phyloP scores from a whole-genome alignment of 64 coral and sea anemone species.

The Stichodactyla helianthus region DNA sequence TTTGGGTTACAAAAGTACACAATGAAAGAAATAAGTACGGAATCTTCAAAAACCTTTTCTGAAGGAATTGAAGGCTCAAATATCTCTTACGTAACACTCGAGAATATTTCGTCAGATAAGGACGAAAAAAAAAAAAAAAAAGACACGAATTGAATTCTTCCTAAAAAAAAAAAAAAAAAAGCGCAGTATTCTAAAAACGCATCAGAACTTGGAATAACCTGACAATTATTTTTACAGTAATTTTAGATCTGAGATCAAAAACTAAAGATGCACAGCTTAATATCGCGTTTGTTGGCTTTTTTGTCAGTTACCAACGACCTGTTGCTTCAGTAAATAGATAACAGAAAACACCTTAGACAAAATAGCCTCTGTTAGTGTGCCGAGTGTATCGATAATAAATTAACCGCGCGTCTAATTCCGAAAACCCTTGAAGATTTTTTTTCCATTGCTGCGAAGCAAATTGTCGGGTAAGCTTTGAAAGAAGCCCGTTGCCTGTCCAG shows the following conservation, averaged over 20 bases:
- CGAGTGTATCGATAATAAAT: background rate
- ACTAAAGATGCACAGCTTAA: background rate
- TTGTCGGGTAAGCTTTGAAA: background rate
- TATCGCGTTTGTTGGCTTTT: background rate
- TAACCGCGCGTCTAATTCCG: background rate
- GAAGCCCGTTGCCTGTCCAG: background rate
- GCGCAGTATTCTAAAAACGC: no score
- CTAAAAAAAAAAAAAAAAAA: no score
- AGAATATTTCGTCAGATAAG: background rate
- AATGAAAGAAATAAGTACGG: background rate
- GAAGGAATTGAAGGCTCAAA: background rate
- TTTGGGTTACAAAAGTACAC: background rate
- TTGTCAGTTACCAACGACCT: background rate
- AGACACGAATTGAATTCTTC: background rate
- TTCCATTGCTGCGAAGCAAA: background rate
- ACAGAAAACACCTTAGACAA: background rate
- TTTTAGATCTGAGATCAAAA: background rate
- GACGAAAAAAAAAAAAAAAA: background rate
- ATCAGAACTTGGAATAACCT: no score
- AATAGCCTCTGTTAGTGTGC: background rate
- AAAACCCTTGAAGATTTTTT: background rate
- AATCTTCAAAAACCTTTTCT: background rate
- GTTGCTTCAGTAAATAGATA: background rate
- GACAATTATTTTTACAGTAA: background rate
- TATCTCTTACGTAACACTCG: background rate